Base-by-base conservation (phyloP, 1,140 invertebrate genomes). In the Pararge aegeria region DNA sequence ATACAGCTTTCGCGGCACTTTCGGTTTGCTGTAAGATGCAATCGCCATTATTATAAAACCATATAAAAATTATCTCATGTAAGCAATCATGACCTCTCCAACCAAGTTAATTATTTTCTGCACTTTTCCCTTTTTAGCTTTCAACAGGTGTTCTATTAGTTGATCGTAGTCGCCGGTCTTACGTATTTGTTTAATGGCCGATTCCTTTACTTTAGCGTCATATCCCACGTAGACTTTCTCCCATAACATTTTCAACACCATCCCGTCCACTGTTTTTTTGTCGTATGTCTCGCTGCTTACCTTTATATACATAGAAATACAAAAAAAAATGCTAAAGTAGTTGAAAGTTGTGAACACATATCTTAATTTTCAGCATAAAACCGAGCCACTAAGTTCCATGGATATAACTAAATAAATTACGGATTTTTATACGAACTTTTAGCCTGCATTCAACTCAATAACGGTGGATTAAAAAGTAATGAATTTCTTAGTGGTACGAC, bases 161-260 rank as follows among this genome's bases (percentile, higher is more conserved):
- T 77, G 77, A 9, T 80, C 71, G 30, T 83, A 87, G 13, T 58
- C 56, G 5, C 48, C 48, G 78, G 51, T 53, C 74, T 79, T 5
- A 73, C 73, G 40, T 80, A 87, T 13, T 81, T 57, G 63, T 50
- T 72, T 80, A 5, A 87, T 83, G 0, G 75, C 73, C 10, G 64
- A 13, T 53, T 84, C 74, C 30, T 82, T 87, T 7, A 51, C 57
- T 70, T 76, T 69, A 5, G 65, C 46, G 21, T 82, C 77, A 16
- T 72, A 70, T 19, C 72, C 67, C 10, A 51, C 51, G 44, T 75
- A 87, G 1, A 84, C 77, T 69, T 80, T 82, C 0, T 81, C 75
- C 83, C 83, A 87, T 6, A 87, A 53, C 42, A 65, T 76, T 68
- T 80, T 83, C 20, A 87, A 61, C 7, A 85, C 37, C 81, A 87